Percentiles rank a stretch among this genome's conserved stretches.
Conservation (phyloP, 2,113 vertebrate genomes). For the Cranoglanis bouderius region DNA sequence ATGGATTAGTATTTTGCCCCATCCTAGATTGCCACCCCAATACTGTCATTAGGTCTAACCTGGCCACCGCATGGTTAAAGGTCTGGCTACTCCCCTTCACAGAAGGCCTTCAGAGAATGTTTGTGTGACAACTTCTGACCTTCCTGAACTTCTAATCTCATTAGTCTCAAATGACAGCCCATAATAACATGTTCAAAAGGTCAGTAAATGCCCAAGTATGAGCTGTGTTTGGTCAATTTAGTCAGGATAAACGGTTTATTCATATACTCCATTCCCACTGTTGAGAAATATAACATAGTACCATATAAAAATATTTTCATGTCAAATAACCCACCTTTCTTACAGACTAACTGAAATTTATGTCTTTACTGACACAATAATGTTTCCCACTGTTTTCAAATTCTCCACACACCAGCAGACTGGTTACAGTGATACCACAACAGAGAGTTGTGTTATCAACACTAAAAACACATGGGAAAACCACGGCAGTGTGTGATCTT, state of each 20-base stretch:
- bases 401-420: background rate
- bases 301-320: background rate
- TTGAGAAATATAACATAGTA: background rate
- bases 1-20: background rate
- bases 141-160: background rate
- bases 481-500: background rate
- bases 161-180: background rate
- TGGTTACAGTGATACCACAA: conserved; percentile 1
- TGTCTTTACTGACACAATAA: background rate
- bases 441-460: conserved; percentile 6
- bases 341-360: background rate
- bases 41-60: background rate
- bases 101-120: background rate
- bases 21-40: background rate
- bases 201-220: background rate
- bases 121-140: background rate
- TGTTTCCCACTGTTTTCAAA: conserved; percentile 15
- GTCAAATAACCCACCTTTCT: conserved; percentile 6
- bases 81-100: background rate
- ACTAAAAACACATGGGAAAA: conserved; percentile 13
- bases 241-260: background rate
- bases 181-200: background rate
- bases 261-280: background rate
- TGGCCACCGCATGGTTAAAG: background rate
- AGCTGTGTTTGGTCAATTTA: background rate